phyloP scores from a whole-genome alignment of 2,113 vertebrate genomes.

The Hippotragus niger region DNA sequence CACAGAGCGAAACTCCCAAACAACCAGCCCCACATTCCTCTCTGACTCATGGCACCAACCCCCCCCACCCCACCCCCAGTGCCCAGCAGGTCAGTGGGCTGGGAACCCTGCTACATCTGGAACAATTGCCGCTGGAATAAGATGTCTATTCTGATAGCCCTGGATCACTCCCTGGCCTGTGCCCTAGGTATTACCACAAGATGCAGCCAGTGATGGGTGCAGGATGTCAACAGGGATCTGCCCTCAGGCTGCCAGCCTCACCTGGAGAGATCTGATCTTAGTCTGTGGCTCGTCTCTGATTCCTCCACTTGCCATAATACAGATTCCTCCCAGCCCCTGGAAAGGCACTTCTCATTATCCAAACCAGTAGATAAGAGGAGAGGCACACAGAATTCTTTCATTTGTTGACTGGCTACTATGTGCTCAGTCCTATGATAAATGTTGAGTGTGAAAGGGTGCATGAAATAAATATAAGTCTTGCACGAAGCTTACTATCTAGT shows the following conservation, averaged over 20 bases:
- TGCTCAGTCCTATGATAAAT: not conserved
- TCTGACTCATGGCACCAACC: conserved; percentile 61
- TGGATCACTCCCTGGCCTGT: conserved; percentile 26
- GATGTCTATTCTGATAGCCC: conserved; percentile 51
- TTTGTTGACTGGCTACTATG: not conserved
- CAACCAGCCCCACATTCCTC: conserved; percentile 57
- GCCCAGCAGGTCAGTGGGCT: conserved; percentile 58
- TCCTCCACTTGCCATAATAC: not conserved
- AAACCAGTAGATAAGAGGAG: not conserved
- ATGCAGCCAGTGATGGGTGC: not conserved
- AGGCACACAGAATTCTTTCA: not conserved
- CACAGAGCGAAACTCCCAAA: conserved; percentile 57
- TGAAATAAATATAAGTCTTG: not conserved
- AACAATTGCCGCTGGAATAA: conserved; percentile 37
- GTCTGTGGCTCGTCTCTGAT: conserved; percentile 12
- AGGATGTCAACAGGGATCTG: not conserved
- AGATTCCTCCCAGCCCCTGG: not conserved
- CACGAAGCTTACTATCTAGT: not conserved
- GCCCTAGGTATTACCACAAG: not conserved
- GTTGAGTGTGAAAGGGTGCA: not conserved
- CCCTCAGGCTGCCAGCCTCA: conserved; percentile 5
- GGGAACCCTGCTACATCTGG: conserved; percentile 32
- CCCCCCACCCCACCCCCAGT: not conserved
- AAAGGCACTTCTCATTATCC: not conserved
- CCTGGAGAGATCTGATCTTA: not conserved